Percentiles rank a stretch among this genome's conserved stretches.
Evolutionary conservation across 2,888 invertebrate species (phyloP).

Genomic region (Nomada fabriciana): DNA sequence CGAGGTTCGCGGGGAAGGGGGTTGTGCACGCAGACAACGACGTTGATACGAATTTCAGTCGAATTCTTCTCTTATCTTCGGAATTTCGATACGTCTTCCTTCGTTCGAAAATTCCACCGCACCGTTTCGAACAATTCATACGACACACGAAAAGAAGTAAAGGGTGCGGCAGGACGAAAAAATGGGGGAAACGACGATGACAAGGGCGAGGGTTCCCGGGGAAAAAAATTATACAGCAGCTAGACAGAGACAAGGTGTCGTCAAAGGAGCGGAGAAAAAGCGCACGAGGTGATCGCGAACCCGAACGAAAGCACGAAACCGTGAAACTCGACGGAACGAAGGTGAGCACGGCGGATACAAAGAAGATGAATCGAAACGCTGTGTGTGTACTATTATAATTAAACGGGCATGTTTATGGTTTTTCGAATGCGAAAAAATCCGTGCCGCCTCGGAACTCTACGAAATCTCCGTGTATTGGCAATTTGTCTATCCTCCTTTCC

Average conservation of each 20-base stretch:
- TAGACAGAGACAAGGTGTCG: background rate
- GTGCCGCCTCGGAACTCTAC: background rate
- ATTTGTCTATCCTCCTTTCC: background rate
- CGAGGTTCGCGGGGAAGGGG: background rate
- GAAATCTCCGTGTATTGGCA: constrained; percentile 1
- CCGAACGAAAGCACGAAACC: constrained; percentile 11
- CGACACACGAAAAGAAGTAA: background rate
- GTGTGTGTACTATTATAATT: background rate
- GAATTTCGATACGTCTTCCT: background rate
- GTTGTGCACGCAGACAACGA: background rate
- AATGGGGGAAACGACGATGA: background rate
- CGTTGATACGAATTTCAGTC: constrained; percentile 23
- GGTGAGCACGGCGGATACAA: no score
- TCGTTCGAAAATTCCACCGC: background rate
- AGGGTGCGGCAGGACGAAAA: background rate
- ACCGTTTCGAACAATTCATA: constrained; percentile 29
- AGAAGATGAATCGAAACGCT: background rate
- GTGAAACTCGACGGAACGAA: constrained; percentile 4
- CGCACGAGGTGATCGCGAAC: background rate
- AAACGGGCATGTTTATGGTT: constrained; percentile 12
- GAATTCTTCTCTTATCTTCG: background rate
- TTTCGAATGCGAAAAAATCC: background rate
- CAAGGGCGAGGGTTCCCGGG: background rate
- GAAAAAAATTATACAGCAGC: constrained; percentile 18
- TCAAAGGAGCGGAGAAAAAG: background rate